Conservation (phyloP, 2,113 vertebrate species). For the Oncorhynchus keta region DNA sequence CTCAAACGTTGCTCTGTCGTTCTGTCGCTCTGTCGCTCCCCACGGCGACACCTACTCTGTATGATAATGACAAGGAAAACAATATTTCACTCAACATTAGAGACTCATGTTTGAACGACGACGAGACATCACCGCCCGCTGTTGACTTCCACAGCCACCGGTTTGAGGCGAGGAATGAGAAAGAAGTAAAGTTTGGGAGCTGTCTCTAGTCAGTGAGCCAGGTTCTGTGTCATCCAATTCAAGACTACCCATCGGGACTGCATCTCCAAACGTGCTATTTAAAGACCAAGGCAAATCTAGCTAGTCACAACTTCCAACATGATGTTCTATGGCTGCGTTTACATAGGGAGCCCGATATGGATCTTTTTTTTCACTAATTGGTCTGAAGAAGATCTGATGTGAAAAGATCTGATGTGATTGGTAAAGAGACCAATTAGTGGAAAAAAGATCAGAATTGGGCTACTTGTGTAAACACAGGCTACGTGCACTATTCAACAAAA, state of each 20-base stretch:
- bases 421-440: too few species aligned
- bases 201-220: too few species aligned
- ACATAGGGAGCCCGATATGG: too few species aligned
- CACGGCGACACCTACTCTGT: conserved; percentile 40
- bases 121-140: conserved; percentile 7
- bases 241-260: conserved; percentile 13
- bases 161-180: neutral
- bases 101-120: conserved; percentile 19
- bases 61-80: conserved; percentile 50
- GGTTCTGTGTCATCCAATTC: conserved; percentile 11
- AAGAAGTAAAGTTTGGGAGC: neutral
- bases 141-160: conserved; percentile 28
- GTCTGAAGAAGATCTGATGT: too few species aligned
- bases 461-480: too few species aligned
- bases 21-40: conserved; percentile 12
- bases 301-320: too few species aligned
- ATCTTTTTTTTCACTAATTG: too few species aligned
- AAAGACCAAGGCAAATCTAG: neutral
- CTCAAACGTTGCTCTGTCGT: neutral
- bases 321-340: too few species aligned
- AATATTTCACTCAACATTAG: conserved; percentile 46
- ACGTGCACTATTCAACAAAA: too few species aligned
- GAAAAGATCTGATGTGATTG: too few species aligned
- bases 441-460: too few species aligned
- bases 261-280: too few species aligned